phyloP scores from a whole-genome alignment of 2,888 invertebrate species.

The Oeneis ivallda region DNA sequence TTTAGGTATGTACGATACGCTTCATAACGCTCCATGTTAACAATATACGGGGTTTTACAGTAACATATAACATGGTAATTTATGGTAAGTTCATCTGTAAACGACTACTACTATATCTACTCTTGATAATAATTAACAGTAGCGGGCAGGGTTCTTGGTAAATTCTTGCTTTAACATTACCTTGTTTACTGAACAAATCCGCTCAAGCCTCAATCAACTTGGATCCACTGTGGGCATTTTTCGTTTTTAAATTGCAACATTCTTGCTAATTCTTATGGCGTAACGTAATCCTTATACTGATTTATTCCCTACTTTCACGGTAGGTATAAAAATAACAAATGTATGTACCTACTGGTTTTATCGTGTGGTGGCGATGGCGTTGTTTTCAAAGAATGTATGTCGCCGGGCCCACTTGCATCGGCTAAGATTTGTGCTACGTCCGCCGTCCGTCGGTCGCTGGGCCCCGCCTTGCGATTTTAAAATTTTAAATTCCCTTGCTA shows the following conservation, averaged over 20 bases:
- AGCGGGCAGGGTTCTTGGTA: no score
- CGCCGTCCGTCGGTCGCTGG: no score
- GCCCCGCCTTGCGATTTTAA: conserved; percentile 49
- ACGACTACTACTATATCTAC: no score
- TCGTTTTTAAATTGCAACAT: conserved; percentile 1
- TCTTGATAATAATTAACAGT: no score
- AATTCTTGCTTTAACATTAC: no score
- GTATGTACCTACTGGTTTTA: conserved; percentile 38
- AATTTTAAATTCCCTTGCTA: background rate
- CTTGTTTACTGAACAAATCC: background rate
- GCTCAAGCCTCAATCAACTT: no score
- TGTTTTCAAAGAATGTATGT: conserved; percentile 48
- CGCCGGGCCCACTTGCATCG: conserved; percentile 44
- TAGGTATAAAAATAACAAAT: conserved; percentile 36
- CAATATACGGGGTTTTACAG: no score
- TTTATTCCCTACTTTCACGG: conserved; percentile 38
- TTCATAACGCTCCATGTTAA: no score
- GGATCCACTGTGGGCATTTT: no score
- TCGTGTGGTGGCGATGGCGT: conserved; percentile 35
- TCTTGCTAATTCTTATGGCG: conserved; percentile 23
- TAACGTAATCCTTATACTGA: conserved; percentile 26
- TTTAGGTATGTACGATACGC: no score
- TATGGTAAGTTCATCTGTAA: no score
- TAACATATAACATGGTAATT: no score
- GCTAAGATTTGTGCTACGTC: conserved; percentile 46